These are phyloP conservation scores for Takifugu flavidus DNA, from an alignment of 2,113 vertebrate species.

Conservation along the genomic window DNA sequence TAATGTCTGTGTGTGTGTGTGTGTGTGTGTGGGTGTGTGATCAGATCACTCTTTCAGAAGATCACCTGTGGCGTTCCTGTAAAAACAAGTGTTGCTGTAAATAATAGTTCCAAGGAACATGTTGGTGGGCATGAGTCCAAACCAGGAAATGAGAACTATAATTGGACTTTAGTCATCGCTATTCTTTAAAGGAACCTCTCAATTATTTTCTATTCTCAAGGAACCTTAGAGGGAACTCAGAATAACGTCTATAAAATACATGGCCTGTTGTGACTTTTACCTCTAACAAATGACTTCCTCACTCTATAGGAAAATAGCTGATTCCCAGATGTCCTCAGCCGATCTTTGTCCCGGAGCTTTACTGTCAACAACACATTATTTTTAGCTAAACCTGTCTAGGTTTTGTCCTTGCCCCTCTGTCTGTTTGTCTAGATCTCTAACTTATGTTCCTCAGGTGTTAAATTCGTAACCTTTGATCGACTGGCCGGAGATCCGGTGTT, in stretches of 20 bases:
- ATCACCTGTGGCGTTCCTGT: no score
- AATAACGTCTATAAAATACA: constrained; percentile 5
- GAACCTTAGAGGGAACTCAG: constrained; percentile 21
- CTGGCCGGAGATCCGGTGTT: constrained; percentile 28
- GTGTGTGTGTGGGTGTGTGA: not conserved
- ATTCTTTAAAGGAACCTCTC: no score
- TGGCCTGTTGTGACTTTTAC: constrained; percentile 6
- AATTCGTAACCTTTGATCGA: constrained; percentile 31
- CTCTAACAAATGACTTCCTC: constrained; percentile 30
- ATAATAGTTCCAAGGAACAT: no score
- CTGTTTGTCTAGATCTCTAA: constrained; percentile 17
- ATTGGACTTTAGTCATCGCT: no score
- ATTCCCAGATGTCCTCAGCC: constrained; percentile 5
- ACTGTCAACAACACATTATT: constrained; percentile 40
- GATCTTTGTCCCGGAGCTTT: constrained; percentile 17
- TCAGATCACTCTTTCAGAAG: not conserved
- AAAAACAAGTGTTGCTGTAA: no score
- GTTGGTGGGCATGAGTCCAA: no score
- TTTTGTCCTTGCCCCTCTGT: constrained; percentile 27
- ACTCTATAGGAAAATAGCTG: not conserved
- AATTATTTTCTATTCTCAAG: not conserved
- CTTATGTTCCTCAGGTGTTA: constrained; percentile 6
- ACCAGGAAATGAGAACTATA: no score
- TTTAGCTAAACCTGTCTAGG: constrained; percentile 33
- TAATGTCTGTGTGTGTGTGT: not conserved